A percentile compares a stretch with the other conserved stretches of the same genome.
phyloP scores from a whole-genome alignment of 2,113 vertebrate species.

The Phyllostomus discolor region DNA sequence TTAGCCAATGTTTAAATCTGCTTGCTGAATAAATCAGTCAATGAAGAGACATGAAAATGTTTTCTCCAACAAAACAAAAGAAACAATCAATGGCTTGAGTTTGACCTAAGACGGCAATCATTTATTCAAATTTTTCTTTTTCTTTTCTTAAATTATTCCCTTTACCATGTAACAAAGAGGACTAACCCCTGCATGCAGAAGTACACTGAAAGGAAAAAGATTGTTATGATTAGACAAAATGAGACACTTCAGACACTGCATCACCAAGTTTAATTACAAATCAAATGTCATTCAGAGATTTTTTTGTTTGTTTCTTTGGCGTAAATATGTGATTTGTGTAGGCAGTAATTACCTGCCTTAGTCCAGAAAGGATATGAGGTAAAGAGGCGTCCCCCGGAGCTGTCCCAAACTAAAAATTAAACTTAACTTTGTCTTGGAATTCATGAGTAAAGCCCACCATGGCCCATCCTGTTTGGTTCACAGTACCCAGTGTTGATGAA shows the following conservation, averaged over 20 bases:
- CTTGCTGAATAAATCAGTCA: neutral
- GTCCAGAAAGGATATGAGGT: neutral
- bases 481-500: neutral
- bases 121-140: neutral
- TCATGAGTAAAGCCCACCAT: neutral
- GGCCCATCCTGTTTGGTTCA: neutral
- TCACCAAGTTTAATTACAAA: constrained; percentile 39
- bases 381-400: neutral
- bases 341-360: constrained; percentile 13
- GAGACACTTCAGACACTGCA: neutral
- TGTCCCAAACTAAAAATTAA: constrained; percentile 8
- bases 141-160: neutral
- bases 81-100: neutral
- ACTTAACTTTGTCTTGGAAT: neutral
- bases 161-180: neutral
- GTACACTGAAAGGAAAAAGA: neutral
- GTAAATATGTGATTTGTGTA: constrained; percentile 45
- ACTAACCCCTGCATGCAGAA: neutral
- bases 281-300: constrained; percentile 32
- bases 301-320: neutral
- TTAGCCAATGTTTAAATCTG: neutral
- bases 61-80: neutral
- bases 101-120: neutral
- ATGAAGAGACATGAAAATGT: neutral
- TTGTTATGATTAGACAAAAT: neutral